A percentile compares a stretch with the other conserved stretches of the same genome.
phyloP scores from a whole-genome alignment of 2,113 vertebrate species.

The Tauraco erythrolophus region DNA sequence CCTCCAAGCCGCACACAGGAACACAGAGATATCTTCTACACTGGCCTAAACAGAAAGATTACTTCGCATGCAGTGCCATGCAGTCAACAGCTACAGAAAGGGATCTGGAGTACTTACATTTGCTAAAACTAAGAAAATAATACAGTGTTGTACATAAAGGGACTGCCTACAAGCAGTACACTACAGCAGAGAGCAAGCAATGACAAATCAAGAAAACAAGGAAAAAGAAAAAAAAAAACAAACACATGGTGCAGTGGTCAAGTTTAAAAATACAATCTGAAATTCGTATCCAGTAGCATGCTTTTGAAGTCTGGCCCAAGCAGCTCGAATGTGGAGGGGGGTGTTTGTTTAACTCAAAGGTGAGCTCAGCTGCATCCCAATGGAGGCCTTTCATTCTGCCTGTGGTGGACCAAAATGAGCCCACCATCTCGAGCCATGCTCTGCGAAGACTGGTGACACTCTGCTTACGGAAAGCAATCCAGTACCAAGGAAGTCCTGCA shows the following conservation, averaged over 20 bases:
- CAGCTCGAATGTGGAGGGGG: neutral
- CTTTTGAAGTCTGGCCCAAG: conserved; percentile 7
- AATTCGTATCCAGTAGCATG: conserved; percentile 42
- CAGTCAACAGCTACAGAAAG: conserved; percentile 24
- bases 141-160: neutral
- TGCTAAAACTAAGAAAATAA: conserved; percentile 31
- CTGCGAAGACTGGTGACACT: conserved; percentile 45
- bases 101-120: neutral
- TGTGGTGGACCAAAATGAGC: neutral
- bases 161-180: neutral
- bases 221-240: neutral
- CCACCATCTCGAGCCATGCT: conserved; percentile 28
- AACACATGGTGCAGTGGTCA: conserved; percentile 72
- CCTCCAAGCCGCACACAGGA: neutral
- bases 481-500: neutral
- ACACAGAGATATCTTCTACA: neutral
- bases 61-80: conserved; percentile 61
- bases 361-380: neutral
- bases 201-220: conserved; percentile 22
- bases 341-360: neutral
- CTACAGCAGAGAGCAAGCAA: conserved; percentile 3
- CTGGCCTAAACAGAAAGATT: neutral
- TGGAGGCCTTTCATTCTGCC: conserved; percentile 43
- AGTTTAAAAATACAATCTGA: conserved; percentile 68
- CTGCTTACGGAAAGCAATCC: neutral